Evolutionary conservation across 1,140 invertebrate species (phyloP), one percentile per base, ranked within the genome.

Genomic region (Penaeus japonicus): DNA sequence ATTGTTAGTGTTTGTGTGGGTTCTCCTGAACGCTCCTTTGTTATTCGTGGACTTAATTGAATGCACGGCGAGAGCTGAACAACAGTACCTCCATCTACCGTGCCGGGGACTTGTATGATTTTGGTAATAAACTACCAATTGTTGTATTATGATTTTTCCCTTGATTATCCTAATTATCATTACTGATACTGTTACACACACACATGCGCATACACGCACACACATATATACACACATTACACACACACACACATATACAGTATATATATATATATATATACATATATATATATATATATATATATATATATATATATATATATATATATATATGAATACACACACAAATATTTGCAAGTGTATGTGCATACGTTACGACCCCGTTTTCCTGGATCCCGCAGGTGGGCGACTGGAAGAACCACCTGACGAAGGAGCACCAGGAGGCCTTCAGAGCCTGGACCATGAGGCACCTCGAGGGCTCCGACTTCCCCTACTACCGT

Each of bases 321-420:
- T 24, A 73, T 73, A 73, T 73, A 73, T 32, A 32, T 32, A 30
- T n/a, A 27, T 73, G 4, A 17, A 20, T 73, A 32, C 30, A 5
- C 35, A 24, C 30, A 4, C 17, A 30, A 27, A 24, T 73, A 32
- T 73, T 15, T n/a, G 70, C 30, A 32, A 30, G 70, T n/a, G 24
- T 30, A 12, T 27, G 2, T 73, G 7, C 30, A 24, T 73, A 12
- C 47, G 0, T 15, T 47, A 4, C 10, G 15, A 7, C 1, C 15
- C 15, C 47, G 65, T 73, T 10, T 73, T 17, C 15, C 32, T 32
- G 10, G 59, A n/a, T 65, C 27, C 54, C 47, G 4, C 83, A 85
- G 88, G 88, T 89, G 15, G 88, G 83, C 15, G 88, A 89, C 59
- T 85, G 84, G 83, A 89, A 89, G 73, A 89, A 89, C 83, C 62